Evolutionary conservation across 1,140 invertebrate species (phyloP), one percentile per base, ranked within the genome.

Genomic region (Magallana gigas): DNA sequence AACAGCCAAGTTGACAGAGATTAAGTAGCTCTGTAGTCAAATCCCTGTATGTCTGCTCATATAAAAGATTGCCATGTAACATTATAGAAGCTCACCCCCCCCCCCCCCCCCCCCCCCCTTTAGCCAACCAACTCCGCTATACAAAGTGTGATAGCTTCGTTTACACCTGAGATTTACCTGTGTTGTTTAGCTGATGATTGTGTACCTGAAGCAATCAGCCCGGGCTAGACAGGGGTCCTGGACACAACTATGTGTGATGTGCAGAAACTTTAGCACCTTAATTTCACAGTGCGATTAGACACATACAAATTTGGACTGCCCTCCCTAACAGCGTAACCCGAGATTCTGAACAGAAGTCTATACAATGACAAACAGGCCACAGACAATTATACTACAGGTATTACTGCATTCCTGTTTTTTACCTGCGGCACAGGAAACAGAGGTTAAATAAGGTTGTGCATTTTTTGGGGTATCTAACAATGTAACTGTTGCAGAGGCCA

Each of bases 231-330:
- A 29, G 68, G 23, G 23, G 36, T 48, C 36, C 23, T 2, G 29
- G 8, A 29, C 23, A 76, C 68, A 76, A 76, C 18, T 76, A 76
- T 36, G 23, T 12, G 23, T 29, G 68, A 76, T 76, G 68, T 76
- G 68, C 68, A 76, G 68, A 76, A 76, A 76, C 68, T 76, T 76
- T 76, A 76, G 68, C 68, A 76, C 68, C 68, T 76, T 76, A 29
- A 76, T 76, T 76, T 76, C 68, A 76, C 68, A 76, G 68, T 76
- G 36, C 68, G 68, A 76, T 76, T 76, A 76, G 18, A 76, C 68
- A 76, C 68, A 76, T 76, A 76, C 68, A 76, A 76, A 76, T 76
- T 23, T 76, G 18, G 9, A 12, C 18, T 29, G 12, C 18, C 68
- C 68, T 29, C 23, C 36, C 36, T 29, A 11, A 76, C 68, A 76